Base-by-base conservation (phyloP, 2,888 invertebrate genomes). In the Diadegma fenestrale region DNA sequence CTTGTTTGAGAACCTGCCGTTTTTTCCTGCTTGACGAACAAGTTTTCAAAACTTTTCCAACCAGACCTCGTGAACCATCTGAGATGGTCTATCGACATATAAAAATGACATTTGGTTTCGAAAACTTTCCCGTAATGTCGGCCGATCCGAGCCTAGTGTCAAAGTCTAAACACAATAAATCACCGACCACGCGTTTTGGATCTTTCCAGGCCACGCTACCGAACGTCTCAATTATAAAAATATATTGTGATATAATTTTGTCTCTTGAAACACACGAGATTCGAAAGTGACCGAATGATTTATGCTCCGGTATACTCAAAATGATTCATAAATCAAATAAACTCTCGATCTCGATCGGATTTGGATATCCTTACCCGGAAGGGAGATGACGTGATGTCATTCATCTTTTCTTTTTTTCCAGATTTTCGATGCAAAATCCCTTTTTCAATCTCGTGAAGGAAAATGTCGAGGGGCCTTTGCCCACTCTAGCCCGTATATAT, bases 291-390 rank as follows among this genome's bases (percentile, higher is more conserved):
- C 48, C 66, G 51, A 33, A 45, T 72, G 76, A 80, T 80, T 68
- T 75, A 80, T 69, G 41, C 66, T 73, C 51, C 63, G 17, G 45
- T 69, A 68, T 72, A 54, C 14, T 37, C 73, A 54, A 80, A 77
- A 80, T 83, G 80, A 86, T 82, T 86, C 83, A 82, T 83, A 82
- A 82, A 83, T 86, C 82, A 66, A 69, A 79, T 83, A 68, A 82
- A 86, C 72, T 86, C 76, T 58, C 71, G 71, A 73, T 63, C 68
- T 68, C 72, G 80, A 82, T 85, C 80, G 80, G 82, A 82, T 85
- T 82, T 72, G 72, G 76, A 79, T 85, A 82, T 80, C 80, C 75
- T 43, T 54, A 82, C 61, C 71, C 51, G 43, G 51, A 73, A 58
- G 76, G 69, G 75, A 68, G 79, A 79, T 75, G 76, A 81, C 76